Conservation (phyloP, 2,113 vertebrate genomes). For the Aphyosemion australe region DNA sequence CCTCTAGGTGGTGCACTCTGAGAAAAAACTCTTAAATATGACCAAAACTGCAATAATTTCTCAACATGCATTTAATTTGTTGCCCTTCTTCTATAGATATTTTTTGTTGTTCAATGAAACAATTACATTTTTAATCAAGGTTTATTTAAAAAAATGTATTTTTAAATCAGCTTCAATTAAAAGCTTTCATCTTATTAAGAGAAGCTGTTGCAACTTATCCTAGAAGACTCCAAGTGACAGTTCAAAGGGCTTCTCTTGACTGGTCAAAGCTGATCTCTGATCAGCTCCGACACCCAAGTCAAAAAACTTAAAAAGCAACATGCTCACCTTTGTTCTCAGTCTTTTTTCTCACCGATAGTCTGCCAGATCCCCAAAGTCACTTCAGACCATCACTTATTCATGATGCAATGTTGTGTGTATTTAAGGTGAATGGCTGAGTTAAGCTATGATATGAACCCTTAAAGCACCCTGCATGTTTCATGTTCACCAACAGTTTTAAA, state of each 20-base stretch:
- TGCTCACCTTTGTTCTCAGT: background rate
- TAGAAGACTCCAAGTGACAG: background rate
- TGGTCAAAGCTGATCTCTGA: background rate
- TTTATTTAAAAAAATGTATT: background rate
- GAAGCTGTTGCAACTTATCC: background rate
- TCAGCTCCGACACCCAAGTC: background rate
- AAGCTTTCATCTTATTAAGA: background rate
- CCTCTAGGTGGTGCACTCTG: no score
- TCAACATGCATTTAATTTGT: no score
- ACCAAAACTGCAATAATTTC: no score
- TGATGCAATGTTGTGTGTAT: background rate
- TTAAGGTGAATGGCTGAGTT: background rate
- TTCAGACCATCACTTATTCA: background rate
- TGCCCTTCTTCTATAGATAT: background rate
- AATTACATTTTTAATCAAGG: background rate
- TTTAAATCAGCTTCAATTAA: background rate
- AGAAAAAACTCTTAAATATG: no score
- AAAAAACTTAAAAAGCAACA: background rate
- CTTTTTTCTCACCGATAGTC: background rate
- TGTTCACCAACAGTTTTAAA: no score
- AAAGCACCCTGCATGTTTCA: no score
- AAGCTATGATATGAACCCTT: no score
- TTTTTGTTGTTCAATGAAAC: background rate
- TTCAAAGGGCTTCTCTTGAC: constrained; percentile 3
- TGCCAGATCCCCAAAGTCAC: background rate